Evolutionary conservation across 2,797 vertebrate species (phyloP).

Genomic region (Tenualosa ilisha): DNA sequence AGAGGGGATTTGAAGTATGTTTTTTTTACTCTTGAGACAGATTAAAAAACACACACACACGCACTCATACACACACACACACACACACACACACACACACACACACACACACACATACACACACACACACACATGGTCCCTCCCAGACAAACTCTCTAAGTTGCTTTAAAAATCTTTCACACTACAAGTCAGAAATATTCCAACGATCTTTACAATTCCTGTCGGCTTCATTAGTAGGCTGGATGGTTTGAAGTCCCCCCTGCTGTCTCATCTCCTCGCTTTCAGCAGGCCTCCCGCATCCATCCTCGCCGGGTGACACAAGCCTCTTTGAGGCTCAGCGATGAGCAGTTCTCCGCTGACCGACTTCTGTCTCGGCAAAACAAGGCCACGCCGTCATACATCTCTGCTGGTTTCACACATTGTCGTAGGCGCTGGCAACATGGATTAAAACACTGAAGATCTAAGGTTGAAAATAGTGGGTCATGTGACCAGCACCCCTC

Average conservation of each 20-base stretch:
- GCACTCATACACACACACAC: background rate
- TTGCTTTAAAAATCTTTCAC: conserved; percentile 21
- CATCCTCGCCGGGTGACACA: background rate
- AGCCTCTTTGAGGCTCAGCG: background rate
- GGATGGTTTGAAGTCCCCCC: too few relatives aligned
- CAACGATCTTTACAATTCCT: background rate
- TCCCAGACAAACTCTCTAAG: background rate
- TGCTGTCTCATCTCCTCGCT: background rate
- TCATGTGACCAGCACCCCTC: conserved; percentile 49
- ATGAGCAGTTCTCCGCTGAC: background rate
- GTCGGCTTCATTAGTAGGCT: background rate
- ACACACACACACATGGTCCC: background rate
- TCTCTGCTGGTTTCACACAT: background rate
- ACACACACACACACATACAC: background rate
- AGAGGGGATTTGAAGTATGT: too few relatives aligned
- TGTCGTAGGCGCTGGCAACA: background rate
- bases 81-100: conserved; percentile 11
- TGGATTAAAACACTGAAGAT: background rate
- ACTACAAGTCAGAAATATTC: background rate
- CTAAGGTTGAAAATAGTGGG: conserved; percentile 11
- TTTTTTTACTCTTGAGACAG: background rate
- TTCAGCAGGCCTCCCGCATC: background rate
- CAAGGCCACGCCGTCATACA: background rate
- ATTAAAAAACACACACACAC: background rate
- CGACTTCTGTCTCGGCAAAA: background rate